phyloP scores from a whole-genome alignment of 1,140 invertebrate genomes.

The Drosophila setifemur region DNA sequence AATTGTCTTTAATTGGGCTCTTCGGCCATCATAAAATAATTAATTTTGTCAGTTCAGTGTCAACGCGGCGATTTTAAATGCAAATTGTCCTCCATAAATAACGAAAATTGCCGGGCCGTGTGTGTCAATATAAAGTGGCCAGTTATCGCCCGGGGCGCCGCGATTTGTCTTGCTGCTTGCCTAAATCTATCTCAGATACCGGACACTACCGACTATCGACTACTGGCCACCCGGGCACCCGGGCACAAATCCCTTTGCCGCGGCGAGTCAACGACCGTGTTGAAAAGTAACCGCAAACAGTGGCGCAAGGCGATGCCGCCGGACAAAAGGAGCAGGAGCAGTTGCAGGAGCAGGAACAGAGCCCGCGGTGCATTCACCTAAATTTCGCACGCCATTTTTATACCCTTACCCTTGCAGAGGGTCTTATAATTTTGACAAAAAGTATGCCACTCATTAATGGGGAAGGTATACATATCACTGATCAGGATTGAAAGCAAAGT shows the following conservation, averaged over 20 bases:
- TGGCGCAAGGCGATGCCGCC: constrained; percentile 24
- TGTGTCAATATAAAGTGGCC: constrained; percentile 49
- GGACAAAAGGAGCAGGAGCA: constrained; percentile 28
- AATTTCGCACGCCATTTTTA: constrained; percentile 66
- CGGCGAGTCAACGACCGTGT: constrained; percentile 61
- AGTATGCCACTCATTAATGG: no score
- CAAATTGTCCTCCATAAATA: constrained; percentile 48
- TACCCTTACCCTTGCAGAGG: constrained; percentile 6
- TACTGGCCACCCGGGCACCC: no score
- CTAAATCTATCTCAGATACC: constrained; percentile 15
- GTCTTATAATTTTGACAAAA: no score
- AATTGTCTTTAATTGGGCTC: constrained; percentile 34
- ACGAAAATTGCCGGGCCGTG: constrained; percentile 31
- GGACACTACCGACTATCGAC: neutral
- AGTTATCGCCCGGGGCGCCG: constrained; percentile 30
- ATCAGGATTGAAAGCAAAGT: no score
- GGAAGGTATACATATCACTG: no score
- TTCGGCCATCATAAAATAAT: constrained; percentile 12
- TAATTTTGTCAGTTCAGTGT: constrained; percentile 57
- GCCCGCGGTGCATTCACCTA: constrained; percentile 73
- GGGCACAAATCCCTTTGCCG: constrained; percentile 2
- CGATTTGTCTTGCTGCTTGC: constrained; percentile 24
- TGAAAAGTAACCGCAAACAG: constrained; percentile 59
- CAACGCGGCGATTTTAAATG: constrained; percentile 46
- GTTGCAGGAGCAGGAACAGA: no score